Evolutionary conservation across 2,888 invertebrate species (phyloP), one percentile per base, ranked within the genome.

Genomic region (Hirtodrosophila duncani): DNA sequence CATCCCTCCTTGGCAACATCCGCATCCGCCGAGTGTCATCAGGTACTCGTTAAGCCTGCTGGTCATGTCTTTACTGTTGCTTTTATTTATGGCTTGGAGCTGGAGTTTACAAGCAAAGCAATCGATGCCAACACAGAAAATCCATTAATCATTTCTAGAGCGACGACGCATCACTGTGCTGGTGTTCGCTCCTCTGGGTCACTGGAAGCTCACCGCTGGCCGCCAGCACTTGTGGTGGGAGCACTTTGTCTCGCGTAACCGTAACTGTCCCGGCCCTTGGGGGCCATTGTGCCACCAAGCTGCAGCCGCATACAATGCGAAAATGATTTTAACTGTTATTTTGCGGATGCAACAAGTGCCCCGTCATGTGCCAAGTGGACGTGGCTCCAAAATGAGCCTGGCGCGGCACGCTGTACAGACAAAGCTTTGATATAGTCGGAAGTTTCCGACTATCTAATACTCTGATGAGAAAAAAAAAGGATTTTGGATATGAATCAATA

Each of bases 241-340:
- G 57, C 66, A 68, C 60, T 72, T 68, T 68, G 37, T n/a, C n/a
- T n/a, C n/a, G n/a, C n/a, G n/a, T n/a, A n/a, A n/a, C n/a, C n/a
- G n/a, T 69, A 72, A 69, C 66, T 68, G 69, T 63, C 65, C 38
- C 34, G 26, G 48, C 56, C 48, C 63, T 53, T 53, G 50, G 29
- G 38, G 58, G 37, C 18, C n/a, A 14, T 31, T 13, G 16, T 33
- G n/a, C 31, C 18, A 24, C 9, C 30, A 18, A 23, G 33, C 14
- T 3, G 21, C 21, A 24, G 30, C 27, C 27, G 30, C 33, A 37
- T 37, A 27, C 52, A 36, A 63, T 63, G 58, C 56, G 44, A 77
- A 46, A 42, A 51, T 51, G 57, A 72, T 63, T 61, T 63, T 66
- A 60, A 68, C 77, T 68, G 77, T 66, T 77, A 56, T 65, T 46